phyloP scores from a whole-genome alignment of 2,797 vertebrate genomes.

The Lerista edwardsae region DNA sequence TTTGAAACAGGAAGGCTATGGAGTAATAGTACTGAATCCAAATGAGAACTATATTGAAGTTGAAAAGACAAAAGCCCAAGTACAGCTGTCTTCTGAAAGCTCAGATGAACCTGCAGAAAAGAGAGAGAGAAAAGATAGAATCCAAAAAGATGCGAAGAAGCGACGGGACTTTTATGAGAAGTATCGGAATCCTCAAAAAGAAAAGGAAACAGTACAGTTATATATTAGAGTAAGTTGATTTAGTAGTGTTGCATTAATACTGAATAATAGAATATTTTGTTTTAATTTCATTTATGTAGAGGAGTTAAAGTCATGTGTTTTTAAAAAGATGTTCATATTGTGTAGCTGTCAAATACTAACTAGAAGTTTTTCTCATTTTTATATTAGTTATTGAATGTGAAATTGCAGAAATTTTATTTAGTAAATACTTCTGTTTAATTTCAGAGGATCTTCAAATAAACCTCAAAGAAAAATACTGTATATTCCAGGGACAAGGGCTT shows the following conservation, averaged over 20 bases:
- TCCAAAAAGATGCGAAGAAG: slow-evolving; percentile 90
- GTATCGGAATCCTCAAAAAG: slow-evolving; percentile 96
- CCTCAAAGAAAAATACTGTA: slow-evolving; percentile 32
- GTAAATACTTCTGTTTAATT: slow-evolving; percentile 49
- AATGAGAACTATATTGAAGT: slow-evolving; percentile 98
- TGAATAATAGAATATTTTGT: neutral
- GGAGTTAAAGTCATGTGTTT: slow-evolving; percentile 5
- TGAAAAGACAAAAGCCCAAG: slow-evolving; percentile 84
- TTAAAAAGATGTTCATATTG: slow-evolving; percentile 11
- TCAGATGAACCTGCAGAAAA: slow-evolving; percentile 96
- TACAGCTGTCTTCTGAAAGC: slow-evolving; percentile 81
- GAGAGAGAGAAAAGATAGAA: slow-evolving; percentile 90
- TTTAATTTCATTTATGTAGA: neutral
- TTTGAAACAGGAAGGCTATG: slow-evolving; percentile 89
- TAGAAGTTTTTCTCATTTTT: slow-evolving; percentile 31
- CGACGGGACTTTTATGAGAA: slow-evolving; percentile 95
- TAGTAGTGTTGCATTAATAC: slow-evolving; percentile 47
- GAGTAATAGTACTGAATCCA: slow-evolving; percentile 96
- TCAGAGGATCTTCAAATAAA: slow-evolving; percentile 60
- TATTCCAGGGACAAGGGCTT: slow-evolving; percentile 38
- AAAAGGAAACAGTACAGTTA: slow-evolving; percentile 89
- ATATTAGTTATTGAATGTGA: slow-evolving; percentile 34
- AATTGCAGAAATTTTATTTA: slow-evolving; percentile 38
- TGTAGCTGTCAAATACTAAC: neutral
- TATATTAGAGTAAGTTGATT: slow-evolving; percentile 89